phyloP scores from a whole-genome alignment of 2,888 invertebrate species.

The Notodonta dromedarius region DNA sequence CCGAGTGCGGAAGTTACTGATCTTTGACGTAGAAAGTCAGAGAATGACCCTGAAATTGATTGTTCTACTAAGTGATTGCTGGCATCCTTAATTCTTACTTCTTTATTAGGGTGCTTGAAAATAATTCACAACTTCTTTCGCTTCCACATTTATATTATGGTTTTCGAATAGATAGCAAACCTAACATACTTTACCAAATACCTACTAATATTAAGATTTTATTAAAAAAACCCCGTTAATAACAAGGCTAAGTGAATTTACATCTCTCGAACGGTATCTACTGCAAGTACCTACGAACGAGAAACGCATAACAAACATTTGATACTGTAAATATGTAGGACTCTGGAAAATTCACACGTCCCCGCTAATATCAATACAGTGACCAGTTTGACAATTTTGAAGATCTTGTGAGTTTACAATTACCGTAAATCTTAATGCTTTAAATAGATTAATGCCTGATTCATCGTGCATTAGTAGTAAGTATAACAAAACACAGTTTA shows the following conservation, averaged over 20 bases:
- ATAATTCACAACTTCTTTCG: too few species aligned
- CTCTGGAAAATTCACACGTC: conserved; percentile 4
- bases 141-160: too few species aligned
- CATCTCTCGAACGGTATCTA: not conserved
- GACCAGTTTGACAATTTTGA: not conserved
- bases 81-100: not conserved
- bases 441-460: too few species aligned
- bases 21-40: not conserved
- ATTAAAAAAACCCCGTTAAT: too few species aligned
- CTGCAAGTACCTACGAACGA: not conserved
- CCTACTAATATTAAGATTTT: too few species aligned
- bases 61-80: not conserved
- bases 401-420: too few species aligned
- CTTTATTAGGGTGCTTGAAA: too few species aligned
- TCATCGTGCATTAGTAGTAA: too few species aligned
- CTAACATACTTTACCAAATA: too few species aligned
- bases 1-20: not conserved
- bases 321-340: conserved; percentile 2
- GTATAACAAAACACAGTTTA: too few species aligned
- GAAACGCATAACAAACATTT: not conserved
- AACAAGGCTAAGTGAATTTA: not conserved
- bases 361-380: conserved; percentile 6
- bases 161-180: too few species aligned
- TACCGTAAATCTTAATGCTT: too few species aligned
- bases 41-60: not conserved